Evolutionary conservation across 2,888 invertebrate genomes (phyloP).

Genomic region (Geophilus truncorum): DNA sequence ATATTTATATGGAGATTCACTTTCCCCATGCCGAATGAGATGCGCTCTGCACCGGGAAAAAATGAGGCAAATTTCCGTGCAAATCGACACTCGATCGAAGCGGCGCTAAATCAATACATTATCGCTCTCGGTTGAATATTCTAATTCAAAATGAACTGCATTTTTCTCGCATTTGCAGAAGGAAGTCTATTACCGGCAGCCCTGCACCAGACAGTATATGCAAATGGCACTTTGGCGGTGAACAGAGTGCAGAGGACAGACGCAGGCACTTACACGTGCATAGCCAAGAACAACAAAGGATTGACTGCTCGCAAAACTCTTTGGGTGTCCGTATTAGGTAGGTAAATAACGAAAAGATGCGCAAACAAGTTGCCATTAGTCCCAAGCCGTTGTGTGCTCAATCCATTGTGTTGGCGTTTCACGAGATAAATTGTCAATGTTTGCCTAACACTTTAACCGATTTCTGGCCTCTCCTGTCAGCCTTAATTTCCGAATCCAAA

Average conservation of each 20-base stretch:
- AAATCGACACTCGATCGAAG: neutral
- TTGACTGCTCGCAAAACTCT: constrained; percentile 36
- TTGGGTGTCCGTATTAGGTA: constrained; percentile 36
- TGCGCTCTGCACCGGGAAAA: neutral
- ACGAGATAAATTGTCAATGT: too few species aligned
- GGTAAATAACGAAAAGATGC: neutral
- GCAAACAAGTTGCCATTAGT: too few species aligned
- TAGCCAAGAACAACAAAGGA: constrained; percentile 35
- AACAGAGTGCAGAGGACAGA: constrained; percentile 32
- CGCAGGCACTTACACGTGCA: constrained; percentile 36
- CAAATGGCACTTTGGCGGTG: constrained; percentile 36
- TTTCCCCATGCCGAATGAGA: neutral
- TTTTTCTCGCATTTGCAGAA: constrained; percentile 36
- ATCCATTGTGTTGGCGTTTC: too few species aligned
- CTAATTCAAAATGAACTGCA: neutral
- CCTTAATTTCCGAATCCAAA: too few species aligned
- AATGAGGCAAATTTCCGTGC: neutral
- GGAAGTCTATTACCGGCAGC: constrained; percentile 35
- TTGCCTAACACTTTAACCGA: too few species aligned
- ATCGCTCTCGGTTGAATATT: too few species aligned
- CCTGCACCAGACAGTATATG: constrained; percentile 35
- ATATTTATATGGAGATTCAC: neutral
- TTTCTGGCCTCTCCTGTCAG: too few species aligned
- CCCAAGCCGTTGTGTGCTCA: too few species aligned
- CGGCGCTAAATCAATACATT: neutral